Evolutionary conservation across 2,888 invertebrate species (phyloP).

Genomic region (Philereme vetulata): DNA sequence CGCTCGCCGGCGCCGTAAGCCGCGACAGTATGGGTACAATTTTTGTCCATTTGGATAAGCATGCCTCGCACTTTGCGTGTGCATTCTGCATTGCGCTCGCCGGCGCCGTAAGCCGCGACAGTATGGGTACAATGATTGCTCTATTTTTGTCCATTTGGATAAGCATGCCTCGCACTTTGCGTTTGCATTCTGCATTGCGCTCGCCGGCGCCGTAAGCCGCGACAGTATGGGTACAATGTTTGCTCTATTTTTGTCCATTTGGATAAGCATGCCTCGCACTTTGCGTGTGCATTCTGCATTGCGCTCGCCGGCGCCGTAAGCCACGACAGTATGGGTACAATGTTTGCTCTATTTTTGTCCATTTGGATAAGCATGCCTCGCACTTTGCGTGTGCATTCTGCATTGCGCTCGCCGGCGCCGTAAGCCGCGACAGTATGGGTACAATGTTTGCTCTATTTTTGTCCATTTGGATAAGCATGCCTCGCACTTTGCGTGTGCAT

Average conservation of each 20-base stretch:
- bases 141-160: slow-evolving; percentile 18
- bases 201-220: too few species aligned
- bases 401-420: slow-evolving; percentile 21
- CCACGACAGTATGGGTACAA: too few species aligned
- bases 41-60: slow-evolving; percentile 5
- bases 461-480: slow-evolving; percentile 9
- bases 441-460: slow-evolving; percentile 17
- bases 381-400: slow-evolving; percentile 10
- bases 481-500: slow-evolving; percentile 2
- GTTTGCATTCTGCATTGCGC: slow-evolving; percentile 21
- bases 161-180: slow-evolving; percentile 10
- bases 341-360: slow-evolving; percentile 18
- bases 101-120: too few species aligned
- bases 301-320: too few species aligned
- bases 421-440: too few species aligned
- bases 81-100: slow-evolving; percentile 20
- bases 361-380: slow-evolving; percentile 8
- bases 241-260: slow-evolving; percentile 18
- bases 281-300: slow-evolving; percentile 17
- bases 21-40: too few species aligned
- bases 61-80: slow-evolving; percentile 7
- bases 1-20: too few species aligned
- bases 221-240: too few species aligned
- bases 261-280: slow-evolving; percentile 8
- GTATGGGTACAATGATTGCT: background rate